phyloP scores from a whole-genome alignment of 2,113 vertebrate genomes.

The Saccopteryx bilineata region DNA sequence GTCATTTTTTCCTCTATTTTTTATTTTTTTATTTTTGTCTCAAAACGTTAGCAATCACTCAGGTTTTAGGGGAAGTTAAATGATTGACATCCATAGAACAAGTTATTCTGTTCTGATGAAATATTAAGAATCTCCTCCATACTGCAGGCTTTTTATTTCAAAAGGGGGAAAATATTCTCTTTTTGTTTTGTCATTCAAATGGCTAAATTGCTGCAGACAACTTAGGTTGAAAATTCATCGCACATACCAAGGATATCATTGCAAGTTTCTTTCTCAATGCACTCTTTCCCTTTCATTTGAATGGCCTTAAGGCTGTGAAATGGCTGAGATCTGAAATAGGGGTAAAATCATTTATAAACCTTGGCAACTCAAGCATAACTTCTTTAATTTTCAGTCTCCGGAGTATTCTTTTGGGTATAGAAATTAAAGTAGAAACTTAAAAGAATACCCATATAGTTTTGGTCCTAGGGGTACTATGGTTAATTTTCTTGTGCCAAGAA shows the following conservation, averaged over 20 bases:
- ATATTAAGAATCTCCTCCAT: neutral
- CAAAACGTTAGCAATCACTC: neutral
- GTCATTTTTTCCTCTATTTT: neutral
- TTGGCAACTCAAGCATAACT: neutral
- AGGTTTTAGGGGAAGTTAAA: neutral
- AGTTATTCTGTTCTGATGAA: slow-evolving; percentile 11
- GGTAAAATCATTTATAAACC: neutral
- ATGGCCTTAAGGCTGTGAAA: neutral
- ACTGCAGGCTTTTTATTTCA: slow-evolving; percentile 16
- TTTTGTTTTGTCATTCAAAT: slow-evolving; percentile 51
- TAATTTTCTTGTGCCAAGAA: neutral
- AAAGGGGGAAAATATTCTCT: neutral
- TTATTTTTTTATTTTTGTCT: neutral
- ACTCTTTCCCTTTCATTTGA: neutral
- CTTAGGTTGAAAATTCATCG: slow-evolving; percentile 42
- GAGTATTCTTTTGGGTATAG: neutral
- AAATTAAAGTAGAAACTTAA: neutral
- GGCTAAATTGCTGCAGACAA: slow-evolving; percentile 31
- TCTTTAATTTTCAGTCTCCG: neutral
- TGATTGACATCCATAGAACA: slow-evolving; percentile 16
- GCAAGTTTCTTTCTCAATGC: neutral
- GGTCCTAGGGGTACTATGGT: neutral
- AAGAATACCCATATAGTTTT: neutral
- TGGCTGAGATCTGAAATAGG: neutral
- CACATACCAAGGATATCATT: neutral